Evolutionary conservation across 2,113 vertebrate genomes (phyloP).

Genomic region (Tenebrosternarchus preto): DNA sequence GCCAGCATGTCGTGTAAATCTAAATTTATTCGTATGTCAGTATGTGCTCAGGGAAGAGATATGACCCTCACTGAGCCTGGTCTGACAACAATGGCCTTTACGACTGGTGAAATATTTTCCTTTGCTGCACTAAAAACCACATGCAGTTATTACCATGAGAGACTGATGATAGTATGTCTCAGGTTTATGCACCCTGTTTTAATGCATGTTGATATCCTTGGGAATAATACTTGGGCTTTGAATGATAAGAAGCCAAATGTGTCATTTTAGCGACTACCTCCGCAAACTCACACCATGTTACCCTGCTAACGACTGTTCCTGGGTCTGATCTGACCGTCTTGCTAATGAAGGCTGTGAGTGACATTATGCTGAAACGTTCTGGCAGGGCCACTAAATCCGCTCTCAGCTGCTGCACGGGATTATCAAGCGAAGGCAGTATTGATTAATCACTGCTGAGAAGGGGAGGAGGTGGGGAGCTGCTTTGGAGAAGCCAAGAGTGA

Average conservation of each 20-base stretch:
- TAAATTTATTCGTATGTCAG: neutral
- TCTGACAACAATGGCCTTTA: slow-evolving; percentile 19
- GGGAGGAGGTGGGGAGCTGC: too few relatives aligned
- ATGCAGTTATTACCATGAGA: neutral
- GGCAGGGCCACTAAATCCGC: neutral
- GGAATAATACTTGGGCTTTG: neutral
- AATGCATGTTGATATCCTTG: neutral
- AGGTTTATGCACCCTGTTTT: neutral
- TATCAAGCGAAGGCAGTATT: slow-evolving; percentile 32
- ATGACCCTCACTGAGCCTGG: neutral
- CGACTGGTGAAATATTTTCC: neutral
- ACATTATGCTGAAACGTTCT: slow-evolving; percentile 16
- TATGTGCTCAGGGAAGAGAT: slow-evolving; percentile 8
- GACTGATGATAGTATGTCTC: neutral
- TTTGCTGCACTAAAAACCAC: neutral
- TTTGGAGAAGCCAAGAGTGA: neutral
- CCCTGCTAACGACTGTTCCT: neutral
- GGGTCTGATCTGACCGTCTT: slow-evolving; percentile 7
- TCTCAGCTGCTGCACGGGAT: slow-evolving; percentile 44
- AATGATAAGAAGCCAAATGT: neutral
- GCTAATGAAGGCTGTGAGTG: slow-evolving; percentile 23
- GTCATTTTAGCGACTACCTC: neutral
- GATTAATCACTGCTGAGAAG: slow-evolving; percentile 35
- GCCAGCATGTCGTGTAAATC: slow-evolving; percentile 11
- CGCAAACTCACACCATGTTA: neutral